These are phyloP conservation scores for Andricus curvator DNA, from an alignment of 2,888 invertebrate species.

Conservation along the genomic window DNA sequence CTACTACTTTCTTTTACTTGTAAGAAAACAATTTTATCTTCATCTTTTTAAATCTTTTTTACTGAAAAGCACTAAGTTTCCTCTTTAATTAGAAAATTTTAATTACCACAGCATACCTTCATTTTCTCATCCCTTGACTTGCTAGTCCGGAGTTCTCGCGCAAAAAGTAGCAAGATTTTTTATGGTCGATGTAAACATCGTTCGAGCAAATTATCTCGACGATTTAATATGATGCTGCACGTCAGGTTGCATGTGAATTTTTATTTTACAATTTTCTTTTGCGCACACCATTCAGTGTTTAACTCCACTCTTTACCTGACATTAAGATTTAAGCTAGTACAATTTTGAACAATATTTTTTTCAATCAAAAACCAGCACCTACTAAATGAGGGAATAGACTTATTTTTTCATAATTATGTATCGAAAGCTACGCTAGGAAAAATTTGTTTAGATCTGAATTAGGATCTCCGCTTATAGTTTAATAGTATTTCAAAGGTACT, in stretches of 20 bases:
- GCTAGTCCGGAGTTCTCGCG: neutral
- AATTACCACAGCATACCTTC: neutral
- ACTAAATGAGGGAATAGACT: too few species aligned
- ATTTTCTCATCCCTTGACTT: neutral
- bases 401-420: too few species aligned
- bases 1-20: neutral
- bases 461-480: too few species aligned
- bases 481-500: too few species aligned
- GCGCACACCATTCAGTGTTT: neutral
- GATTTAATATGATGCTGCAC: neutral
- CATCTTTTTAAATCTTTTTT: neutral
- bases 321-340: neutral
- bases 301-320: accelerated
- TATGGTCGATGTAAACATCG: neutral
- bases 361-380: too few species aligned
- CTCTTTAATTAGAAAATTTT: neutral
- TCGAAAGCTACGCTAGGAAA: too few species aligned
- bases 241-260: neutral
- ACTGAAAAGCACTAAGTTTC: neutral
- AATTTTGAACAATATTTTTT: neutral
- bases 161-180: neutral
- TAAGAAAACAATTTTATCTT: neutral
- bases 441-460: too few species aligned
- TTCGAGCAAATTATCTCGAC: neutral
- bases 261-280: neutral